Evolutionary conservation across 2,888 invertebrate species (phyloP).

Genomic region (Netelia inedita): DNA sequence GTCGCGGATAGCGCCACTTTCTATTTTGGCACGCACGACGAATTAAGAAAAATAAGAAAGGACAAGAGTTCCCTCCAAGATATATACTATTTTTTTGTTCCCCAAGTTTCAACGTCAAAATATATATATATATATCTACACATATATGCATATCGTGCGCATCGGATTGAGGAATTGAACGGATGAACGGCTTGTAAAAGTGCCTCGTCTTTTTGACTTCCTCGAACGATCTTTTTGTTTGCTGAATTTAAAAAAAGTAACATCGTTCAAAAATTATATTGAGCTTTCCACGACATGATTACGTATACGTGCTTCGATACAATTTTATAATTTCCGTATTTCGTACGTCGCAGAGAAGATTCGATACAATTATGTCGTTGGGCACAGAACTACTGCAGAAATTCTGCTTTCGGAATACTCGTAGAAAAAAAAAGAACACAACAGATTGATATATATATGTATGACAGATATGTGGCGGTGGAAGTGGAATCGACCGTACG

Average conservation of each 20-base stretch:
- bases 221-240: conserved; percentile 17
- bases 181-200: conserved; percentile 60
- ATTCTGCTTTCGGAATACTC: conserved; percentile 47
- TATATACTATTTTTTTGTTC: conserved; percentile 46
- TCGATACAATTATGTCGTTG: background rate
- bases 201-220: conserved; percentile 44
- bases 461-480: conserved; percentile 47
- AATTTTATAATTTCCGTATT: background rate
- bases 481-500: background rate
- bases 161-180: conserved; percentile 23
- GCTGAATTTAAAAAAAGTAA: conserved; percentile 4
- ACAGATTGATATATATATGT: conserved; percentile 27
- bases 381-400: conserved; percentile 1
- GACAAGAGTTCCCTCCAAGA: conserved; percentile 26
- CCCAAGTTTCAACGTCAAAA: conserved; percentile 53
- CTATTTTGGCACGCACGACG: conserved; percentile 1
- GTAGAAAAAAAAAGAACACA: conserved; percentile 47
- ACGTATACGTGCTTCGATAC: background rate
- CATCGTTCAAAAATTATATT: conserved; percentile 12
- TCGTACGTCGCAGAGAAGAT: no score
- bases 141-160: conserved; percentile 20
- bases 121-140: conserved; percentile 31
- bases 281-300: background rate
- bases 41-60: conserved; percentile 2
- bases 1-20: background rate